Percentiles rank a stretch among this genome's conserved stretches.
Evolutionary conservation across 2,113 vertebrate genomes (phyloP).

Genomic region (Odontophorus gujanensis): DNA sequence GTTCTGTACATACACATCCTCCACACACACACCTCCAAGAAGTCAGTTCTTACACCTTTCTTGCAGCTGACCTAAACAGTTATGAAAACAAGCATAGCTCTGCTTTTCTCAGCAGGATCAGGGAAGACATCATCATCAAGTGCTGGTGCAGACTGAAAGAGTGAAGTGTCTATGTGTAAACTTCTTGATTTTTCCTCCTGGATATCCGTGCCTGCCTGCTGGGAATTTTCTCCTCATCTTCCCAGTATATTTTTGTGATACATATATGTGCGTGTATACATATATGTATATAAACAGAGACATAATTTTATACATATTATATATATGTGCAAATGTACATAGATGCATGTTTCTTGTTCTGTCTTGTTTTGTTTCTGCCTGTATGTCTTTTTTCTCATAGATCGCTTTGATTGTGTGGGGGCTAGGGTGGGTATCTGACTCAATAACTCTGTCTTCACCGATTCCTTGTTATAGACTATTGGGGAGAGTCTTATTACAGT

Average conservation of each 20-base stretch:
- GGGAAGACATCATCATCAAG: not conserved
- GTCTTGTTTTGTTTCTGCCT: conserved; percentile 40
- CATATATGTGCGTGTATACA: not conserved
- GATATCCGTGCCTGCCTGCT: conserved; percentile 41
- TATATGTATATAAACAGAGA: not conserved
- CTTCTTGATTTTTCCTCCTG: not conserved
- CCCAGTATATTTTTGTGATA: conserved; percentile 3
- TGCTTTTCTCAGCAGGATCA: conserved; percentile 14
- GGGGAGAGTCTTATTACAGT: conserved; percentile 99
- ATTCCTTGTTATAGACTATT: conserved; percentile 99
- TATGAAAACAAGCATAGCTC: not conserved
- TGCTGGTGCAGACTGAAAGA: conserved; percentile 6
- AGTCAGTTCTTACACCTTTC: not conserved
- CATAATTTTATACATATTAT: not conserved
- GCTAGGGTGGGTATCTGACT: conserved; percentile 46
- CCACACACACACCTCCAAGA: not conserved
- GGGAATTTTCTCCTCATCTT: conserved; percentile 39
- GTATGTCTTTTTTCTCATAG: conserved; percentile 7
- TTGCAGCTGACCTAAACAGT: conserved; percentile 20
- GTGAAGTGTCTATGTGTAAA: conserved; percentile 1
- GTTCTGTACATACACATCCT: not conserved
- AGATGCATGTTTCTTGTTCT: conserved; percentile 25
- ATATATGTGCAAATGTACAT: not conserved
- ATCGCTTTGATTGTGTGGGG: conserved; percentile 64
- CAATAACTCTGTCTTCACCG: conserved; percentile 95